Conservation (phyloP, 2,113 vertebrate species). For the Poeciliopsis retropinna region DNA sequence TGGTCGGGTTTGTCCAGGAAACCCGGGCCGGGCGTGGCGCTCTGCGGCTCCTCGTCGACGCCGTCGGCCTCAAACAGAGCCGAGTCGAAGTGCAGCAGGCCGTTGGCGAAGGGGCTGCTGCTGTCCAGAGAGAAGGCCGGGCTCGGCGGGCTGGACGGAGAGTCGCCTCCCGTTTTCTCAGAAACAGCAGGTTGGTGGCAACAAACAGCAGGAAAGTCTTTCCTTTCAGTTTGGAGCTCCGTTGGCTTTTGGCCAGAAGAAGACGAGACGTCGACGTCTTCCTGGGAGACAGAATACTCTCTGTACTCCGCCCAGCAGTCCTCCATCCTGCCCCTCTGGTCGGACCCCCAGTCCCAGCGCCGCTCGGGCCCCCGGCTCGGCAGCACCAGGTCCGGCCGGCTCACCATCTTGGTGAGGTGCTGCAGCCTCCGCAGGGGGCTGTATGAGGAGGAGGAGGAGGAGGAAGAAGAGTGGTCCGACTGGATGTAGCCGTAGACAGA, state of each 20-base stretch:
- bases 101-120: slow-evolving; percentile 78
- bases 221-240: background rate
- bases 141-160: slow-evolving; percentile 73
- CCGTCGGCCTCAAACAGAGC: slow-evolving; percentile 81
- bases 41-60: slow-evolving; percentile 25
- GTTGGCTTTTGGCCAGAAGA: slow-evolving; percentile 39
- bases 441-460: slow-evolving; percentile 74
- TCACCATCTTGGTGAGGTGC: slow-evolving; percentile 90
- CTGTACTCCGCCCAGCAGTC: slow-evolving; percentile 46
- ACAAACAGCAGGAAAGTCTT: slow-evolving; percentile 14
- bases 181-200: slow-evolving; percentile 6
- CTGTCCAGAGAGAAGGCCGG: slow-evolving; percentile 81
- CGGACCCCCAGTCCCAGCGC: slow-evolving; percentile 49
- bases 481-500: slow-evolving; percentile 79
- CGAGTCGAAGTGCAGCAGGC: slow-evolving; percentile 81
- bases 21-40: background rate
- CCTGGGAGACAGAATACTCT: slow-evolving; percentile 38
- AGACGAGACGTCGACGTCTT: slow-evolving; percentile 10
- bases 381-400: slow-evolving; percentile 76
- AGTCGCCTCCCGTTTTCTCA: slow-evolving; percentile 52
- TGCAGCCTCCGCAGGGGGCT: slow-evolving; percentile 87
- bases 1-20: slow-evolving; percentile 24
- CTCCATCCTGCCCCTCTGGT: slow-evolving; percentile 15
- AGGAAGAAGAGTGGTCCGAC: slow-evolving; percentile 67
- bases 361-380: slow-evolving; percentile 42